Conservation (phyloP, 2,888 invertebrate genomes). For the Anodontia alba region DNA sequence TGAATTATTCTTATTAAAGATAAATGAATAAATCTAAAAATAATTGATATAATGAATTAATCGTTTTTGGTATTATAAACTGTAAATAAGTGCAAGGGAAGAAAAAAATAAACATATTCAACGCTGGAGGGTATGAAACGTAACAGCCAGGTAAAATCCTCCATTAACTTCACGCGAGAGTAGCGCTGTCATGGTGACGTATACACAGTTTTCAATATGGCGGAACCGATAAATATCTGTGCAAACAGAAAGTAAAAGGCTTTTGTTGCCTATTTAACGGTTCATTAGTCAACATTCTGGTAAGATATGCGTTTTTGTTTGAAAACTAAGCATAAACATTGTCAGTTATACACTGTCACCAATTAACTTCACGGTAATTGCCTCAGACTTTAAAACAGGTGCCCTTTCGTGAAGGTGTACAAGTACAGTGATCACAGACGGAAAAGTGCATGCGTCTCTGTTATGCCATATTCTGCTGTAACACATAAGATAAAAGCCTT, state of each 20-base stretch:
- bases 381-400: not conserved
- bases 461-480: too few species aligned
- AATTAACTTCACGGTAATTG: too few species aligned
- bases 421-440: too few species aligned
- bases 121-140: not conserved
- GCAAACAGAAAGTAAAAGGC: slow-evolving; percentile 7
- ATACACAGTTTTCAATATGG: slow-evolving; percentile 66
- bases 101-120: not conserved
- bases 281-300: not conserved
- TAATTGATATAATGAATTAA: too few species aligned
- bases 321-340: too few species aligned
- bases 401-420: not conserved
- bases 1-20: too few species aligned
- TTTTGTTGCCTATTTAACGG: not conserved
- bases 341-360: too few species aligned
- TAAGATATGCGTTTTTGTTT: not conserved
- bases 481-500: too few species aligned
- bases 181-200: slow-evolving; percentile 65
- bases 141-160: slow-evolving; percentile 13
- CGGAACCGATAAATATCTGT: slow-evolving; percentile 28
- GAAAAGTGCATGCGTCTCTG: too few species aligned
- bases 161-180: slow-evolving; percentile 46
- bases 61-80: too few species aligned
- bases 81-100: too few species aligned
- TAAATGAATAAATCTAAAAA: too few species aligned